Conservation (phyloP, 2,888 invertebrate species). For the Diaprepes abbreviatus region DNA sequence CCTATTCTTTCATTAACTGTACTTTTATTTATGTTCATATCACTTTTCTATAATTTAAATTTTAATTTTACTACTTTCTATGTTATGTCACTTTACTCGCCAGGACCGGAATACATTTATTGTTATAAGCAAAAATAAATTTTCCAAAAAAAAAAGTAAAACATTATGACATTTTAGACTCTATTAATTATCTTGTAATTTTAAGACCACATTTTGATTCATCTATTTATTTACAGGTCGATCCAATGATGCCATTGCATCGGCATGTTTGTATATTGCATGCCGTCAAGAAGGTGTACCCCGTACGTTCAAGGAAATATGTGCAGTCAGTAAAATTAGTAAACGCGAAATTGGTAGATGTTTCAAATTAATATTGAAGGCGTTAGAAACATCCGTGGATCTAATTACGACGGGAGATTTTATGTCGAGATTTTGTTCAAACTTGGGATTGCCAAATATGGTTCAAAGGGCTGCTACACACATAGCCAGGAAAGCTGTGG, state of each 20-base stretch:
- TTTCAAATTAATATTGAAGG: slow-evolving; percentile 96
- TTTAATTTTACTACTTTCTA: no score
- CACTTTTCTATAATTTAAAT: no score
- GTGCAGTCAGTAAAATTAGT: slow-evolving; percentile 98
- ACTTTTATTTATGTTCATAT: no score
- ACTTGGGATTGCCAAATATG: slow-evolving; percentile 89
- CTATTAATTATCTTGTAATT: no score
- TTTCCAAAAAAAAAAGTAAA: no score
- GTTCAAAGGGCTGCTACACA: slow-evolving; percentile 95
- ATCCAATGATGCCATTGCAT: slow-evolving; percentile 98
- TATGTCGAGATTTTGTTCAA: slow-evolving; percentile 99
- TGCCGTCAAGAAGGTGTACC: slow-evolving; percentile 99
- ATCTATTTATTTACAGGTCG: slow-evolving; percentile 68
- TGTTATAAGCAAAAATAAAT: no score
- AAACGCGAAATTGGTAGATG: slow-evolving; percentile 99
- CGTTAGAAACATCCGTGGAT: slow-evolving; percentile 96
- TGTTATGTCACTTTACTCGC: no score
- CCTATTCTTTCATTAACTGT: no score
- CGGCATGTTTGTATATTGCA: slow-evolving; percentile 98
- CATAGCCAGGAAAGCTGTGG: slow-evolving; percentile 96
- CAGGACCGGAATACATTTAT: no score
- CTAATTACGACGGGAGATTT: slow-evolving; percentile 98
- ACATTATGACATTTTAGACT: no score
- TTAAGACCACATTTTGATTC: no score
- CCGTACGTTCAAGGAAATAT: slow-evolving; percentile 99